Conservation (phyloP, 2,113 vertebrate genomes). For the Phalacrocorax brasilianus region DNA sequence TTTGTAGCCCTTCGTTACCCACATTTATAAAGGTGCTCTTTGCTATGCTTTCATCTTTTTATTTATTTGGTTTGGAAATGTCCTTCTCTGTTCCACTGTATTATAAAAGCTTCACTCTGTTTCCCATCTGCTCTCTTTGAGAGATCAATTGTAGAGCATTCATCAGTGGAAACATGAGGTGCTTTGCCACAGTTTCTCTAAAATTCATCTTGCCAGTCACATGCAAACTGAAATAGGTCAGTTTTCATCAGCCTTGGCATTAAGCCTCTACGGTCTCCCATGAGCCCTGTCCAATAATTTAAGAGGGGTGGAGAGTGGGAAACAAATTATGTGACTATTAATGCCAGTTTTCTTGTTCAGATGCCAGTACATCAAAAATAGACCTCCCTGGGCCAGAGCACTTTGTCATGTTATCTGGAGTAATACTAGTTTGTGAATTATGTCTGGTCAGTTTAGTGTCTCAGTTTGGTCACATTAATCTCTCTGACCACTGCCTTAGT, state of each 20-base stretch:
- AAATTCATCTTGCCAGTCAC: background rate
- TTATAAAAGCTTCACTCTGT: conserved; percentile 4
- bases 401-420: background rate
- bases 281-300: background rate
- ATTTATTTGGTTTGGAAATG: conserved; percentile 30
- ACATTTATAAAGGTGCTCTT: background rate
- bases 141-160: conserved; percentile 29
- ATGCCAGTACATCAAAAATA: conserved; percentile 24
- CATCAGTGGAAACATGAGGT: background rate
- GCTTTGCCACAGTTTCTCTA: background rate
- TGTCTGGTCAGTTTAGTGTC: background rate
- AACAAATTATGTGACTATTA: conserved; percentile 19
- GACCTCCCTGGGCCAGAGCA: background rate
- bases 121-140: conserved; percentile 53
- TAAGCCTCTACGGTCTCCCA: background rate
- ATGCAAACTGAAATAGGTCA: background rate
- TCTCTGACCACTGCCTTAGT: conserved; percentile 30
- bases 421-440: background rate
- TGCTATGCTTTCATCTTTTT: background rate
- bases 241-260: background rate
- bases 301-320: background rate
- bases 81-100: background rate
- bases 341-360: background rate
- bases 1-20: conserved; percentile 18
- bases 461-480: conserved; percentile 11